A percentile compares a stretch with the other conserved stretches of the same genome.
phyloP scores from a whole-genome alignment of 2,113 vertebrate genomes.

The Triplophysa rosa region DNA sequence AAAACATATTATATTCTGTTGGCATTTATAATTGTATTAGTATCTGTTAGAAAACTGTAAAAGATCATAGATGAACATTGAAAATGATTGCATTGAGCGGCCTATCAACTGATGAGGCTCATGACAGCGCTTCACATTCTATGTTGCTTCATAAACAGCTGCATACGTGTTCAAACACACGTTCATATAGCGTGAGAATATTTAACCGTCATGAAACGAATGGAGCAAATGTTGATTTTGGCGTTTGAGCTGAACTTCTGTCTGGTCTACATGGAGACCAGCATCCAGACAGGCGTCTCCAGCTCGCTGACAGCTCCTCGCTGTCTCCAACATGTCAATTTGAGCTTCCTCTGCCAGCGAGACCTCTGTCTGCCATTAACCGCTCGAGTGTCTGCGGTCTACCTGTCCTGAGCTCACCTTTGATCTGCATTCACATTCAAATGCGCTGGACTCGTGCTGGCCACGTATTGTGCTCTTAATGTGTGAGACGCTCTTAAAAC shows the following conservation, averaged over 20 bases:
- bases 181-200: too few species aligned
- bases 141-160: too few species aligned
- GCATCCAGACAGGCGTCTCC: constrained; percentile 68
- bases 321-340: constrained; percentile 68
- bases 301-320: constrained; percentile 59
- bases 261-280: constrained; percentile 30
- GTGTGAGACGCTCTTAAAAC: constrained; percentile 11
- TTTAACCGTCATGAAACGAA: too few species aligned
- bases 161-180: too few species aligned
- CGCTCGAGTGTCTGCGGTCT: constrained; percentile 57
- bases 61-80: too few species aligned
- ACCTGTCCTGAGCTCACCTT: constrained; percentile 60
- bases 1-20: too few species aligned
- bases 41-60: too few species aligned
- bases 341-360: constrained; percentile 58
- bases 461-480: constrained; percentile 7
- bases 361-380: constrained; percentile 63
- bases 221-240: too few species aligned
- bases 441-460: constrained; percentile 45
- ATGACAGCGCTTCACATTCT: too few species aligned
- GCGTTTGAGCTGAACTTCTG: neutral
- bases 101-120: too few species aligned
- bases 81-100: too few species aligned
- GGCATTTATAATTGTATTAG: too few species aligned
- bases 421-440: constrained; percentile 67